These are phyloP conservation scores for Dynastes grantii DNA, from an alignment of 2,888 invertebrate genomes.

Conservation along the genomic window DNA sequence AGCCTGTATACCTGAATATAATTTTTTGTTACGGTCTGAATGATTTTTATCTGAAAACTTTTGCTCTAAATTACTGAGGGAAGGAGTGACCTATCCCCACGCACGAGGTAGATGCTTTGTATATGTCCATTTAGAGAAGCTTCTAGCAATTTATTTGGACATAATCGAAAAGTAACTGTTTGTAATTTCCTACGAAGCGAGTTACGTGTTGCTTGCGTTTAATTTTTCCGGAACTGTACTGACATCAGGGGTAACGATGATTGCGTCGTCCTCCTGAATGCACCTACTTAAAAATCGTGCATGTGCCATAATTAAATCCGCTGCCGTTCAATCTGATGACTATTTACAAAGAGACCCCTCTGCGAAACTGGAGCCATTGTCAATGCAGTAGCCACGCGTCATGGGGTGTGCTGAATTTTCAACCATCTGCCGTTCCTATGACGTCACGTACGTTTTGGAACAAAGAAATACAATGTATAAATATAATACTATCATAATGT, in stretches of 20 bases:
- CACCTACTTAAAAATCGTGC: slow-evolving; percentile 41
- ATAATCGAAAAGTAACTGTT: no score
- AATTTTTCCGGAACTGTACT: slow-evolving; percentile 20
- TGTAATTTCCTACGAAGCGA: no score
- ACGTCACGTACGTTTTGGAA: slow-evolving; percentile 54
- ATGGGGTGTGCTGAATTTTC: slow-evolving; percentile 52
- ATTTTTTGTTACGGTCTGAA: no score
- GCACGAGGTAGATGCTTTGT: no score
- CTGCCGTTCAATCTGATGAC: slow-evolving; percentile 40
- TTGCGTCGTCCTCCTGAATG: slow-evolving; percentile 24
- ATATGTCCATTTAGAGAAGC: no score
- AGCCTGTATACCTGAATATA: no score
- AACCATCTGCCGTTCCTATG: slow-evolving; percentile 56
- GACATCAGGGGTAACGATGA: slow-evolving; percentile 25
- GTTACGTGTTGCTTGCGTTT: not conserved
- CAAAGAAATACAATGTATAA: slow-evolving; percentile 44
- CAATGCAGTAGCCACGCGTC: slow-evolving; percentile 56
- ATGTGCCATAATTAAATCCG: slow-evolving; percentile 47
- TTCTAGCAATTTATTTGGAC: no score
- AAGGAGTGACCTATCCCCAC: no score
- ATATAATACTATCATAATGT: slow-evolving; percentile 23
- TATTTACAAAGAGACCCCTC: slow-evolving; percentile 52
- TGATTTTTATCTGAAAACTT: no score
- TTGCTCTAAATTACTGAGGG: no score
- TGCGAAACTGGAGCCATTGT: slow-evolving; percentile 53